A percentile compares a stretch with the other conserved stretches of the same genome.
These are phyloP conservation scores for Platanista minor DNA, from an alignment of 2,113 vertebrate genomes.

Conservation along the genomic window DNA sequence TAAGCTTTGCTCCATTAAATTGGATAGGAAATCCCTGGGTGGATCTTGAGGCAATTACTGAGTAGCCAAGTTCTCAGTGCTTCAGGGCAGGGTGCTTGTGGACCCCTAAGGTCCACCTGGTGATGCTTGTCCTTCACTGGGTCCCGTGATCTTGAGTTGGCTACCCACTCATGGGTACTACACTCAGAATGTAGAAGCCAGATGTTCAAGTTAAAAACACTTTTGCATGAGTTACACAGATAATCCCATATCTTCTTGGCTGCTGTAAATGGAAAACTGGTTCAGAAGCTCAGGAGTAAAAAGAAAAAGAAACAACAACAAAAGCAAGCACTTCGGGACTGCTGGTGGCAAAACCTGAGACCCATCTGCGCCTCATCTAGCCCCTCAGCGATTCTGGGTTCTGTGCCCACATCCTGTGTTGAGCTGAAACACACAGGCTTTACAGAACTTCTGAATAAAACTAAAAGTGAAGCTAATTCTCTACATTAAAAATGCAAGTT, in stretches of 20 bases:
- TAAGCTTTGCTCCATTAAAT: not conserved
- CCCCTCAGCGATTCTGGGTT: not conserved
- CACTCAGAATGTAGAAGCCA: not conserved
- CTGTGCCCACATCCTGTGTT: not conserved
- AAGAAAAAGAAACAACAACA: constrained; percentile 1
- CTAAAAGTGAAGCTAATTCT: not conserved
- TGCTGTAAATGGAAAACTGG: not conserved
- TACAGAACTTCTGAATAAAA: constrained; percentile 1
- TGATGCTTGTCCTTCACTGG: not conserved
- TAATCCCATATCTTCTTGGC: not conserved
- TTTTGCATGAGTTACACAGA: not conserved
- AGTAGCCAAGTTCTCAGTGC: not conserved
- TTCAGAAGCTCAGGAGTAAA: not conserved
- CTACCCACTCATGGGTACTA: too few species aligned
- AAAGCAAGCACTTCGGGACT: not conserved
- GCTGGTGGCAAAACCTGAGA: not conserved
- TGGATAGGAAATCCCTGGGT: not conserved
- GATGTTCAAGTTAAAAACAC: not conserved
- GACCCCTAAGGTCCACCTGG: not conserved
- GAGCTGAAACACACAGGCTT: not conserved
- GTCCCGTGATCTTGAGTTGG: not conserved
- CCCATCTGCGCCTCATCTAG: not conserved
- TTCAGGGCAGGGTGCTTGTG: not conserved
- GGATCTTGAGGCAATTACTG: not conserved
- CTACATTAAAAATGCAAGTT: not conserved